Evolutionary conservation across 2,888 invertebrate species (phyloP), one percentile per base, ranked within the genome.

Genomic region (Cecidostiba fungosa): DNA sequence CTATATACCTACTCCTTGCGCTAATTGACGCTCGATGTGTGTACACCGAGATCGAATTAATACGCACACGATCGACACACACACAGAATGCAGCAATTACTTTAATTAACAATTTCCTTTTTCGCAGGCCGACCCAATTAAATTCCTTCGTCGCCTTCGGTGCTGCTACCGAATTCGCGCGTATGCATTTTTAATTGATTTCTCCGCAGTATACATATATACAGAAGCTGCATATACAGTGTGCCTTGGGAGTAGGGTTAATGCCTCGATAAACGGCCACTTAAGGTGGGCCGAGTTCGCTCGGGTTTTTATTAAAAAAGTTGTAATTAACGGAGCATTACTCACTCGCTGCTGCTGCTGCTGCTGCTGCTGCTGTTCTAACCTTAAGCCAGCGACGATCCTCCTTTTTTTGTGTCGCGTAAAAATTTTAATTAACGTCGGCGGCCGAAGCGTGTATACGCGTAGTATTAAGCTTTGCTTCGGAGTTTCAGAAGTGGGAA

Each of bases 41-140:
- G 16, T 29, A 23, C 66, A 76, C n/a, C 76, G 39, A 8, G 19
- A 26, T 3, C 83, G 70, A 47, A 66, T 77, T 72, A 73, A 77
- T 72, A 62, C 70, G 77, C 32, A 43, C 47, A 3, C 39, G 79
- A 82, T 86, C 85, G 70, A 84, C 76, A 74, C 50, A 59, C 32
- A 54, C 32, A 84, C 70, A n/a, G 5, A 83, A 88, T 88, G 10
- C 86, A 86, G 87, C 87, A 88, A 88, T 89, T 89, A 88, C 88
- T 89, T 89, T 89, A 89, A 89, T 89, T 88, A 89, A 88, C 89
- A 83, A 85, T 87, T 78, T 84, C 66, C 80, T 85, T 82, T 81
- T 54, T 36, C 54, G 76, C 50, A 5, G 23, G 5, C 66, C 29
- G n/a, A 81, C 39, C 73, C 83, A 83, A 79, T 86, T 80, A 86